Evolutionary conservation across 2,888 invertebrate genomes (phyloP), one percentile per base, ranked within the genome.

Genomic region (Mechanitis messenoides): DNA sequence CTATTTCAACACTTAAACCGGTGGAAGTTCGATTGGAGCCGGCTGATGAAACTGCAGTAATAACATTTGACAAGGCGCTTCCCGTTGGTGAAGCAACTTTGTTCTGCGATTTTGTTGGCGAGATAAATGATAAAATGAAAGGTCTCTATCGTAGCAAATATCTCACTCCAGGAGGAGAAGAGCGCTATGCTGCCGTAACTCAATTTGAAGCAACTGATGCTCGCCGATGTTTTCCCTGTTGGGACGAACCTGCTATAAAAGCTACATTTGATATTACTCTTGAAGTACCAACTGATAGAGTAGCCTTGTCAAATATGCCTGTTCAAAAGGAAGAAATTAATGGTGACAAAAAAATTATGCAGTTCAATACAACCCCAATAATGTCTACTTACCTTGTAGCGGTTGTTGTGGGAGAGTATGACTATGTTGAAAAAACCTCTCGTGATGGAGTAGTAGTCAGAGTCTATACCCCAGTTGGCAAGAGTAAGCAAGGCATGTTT

Each of bases 341-440:
- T 62, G 87, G 85, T n/a, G 88, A 87, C 12, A 87, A 91, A 67
- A 92, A 90, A 60, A 84, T 92, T 38, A 87, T 95, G 33, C 92
- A 92, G 66, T 98, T 96, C 82, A 94, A 94, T 73, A 94, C 93
- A 58, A 96, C 98, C 1, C 98, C 98, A 1, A 89, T 96, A 65
- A 98, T 98, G 98, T 97, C 97, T 7, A 98, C 98, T 0, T 99
- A 99, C 79, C 91, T 99, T 68, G 95, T 98, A 59, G 98, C 98
- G 0, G 95, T 96, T 55, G 96, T 97, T 5, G 95, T 99, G 3
- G 98, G 98, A 42, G 97, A 98, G 84, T 98, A 96, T 83, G 98
- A 98, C 80, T 97, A 93, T 85, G 94, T 98, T 2, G 98, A 98
- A 84, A 95, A 92, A 64, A 93, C 86, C 70, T 96, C 97, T 0